Base-by-base conservation (phyloP, 1,140 invertebrate genomes). In the Aradophagus sp. region DNA sequence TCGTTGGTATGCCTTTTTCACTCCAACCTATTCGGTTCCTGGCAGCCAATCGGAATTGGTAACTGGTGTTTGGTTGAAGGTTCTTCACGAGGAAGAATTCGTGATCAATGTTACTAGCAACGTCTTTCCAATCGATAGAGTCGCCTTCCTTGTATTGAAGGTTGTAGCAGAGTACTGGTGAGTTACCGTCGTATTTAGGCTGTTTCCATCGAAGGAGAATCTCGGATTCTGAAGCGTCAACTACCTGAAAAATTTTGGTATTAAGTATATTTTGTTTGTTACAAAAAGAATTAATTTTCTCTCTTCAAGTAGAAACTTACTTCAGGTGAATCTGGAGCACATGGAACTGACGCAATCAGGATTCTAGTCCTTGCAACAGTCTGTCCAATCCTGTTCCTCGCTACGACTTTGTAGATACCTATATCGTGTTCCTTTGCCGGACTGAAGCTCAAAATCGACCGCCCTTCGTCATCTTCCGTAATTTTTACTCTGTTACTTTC, bases 341-440 rank as follows among this genome's bases (percentile, higher is more conserved):
- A 91, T 0, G 97, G 95, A 6, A 90, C 88, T 41, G 89, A 88
- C 7, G 92, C 91, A 71, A 89, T 80, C 0, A 94, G 89, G n/a
- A 95, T 86, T 47, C 93, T 89, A 2, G 92, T 90, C 55, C 92
- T 86, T 0, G 91, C 89, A 0, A 92, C 88, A 0, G 92, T 93
- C 74, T 94, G 93, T 7, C 93, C 93, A 13, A 93, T 87, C 66
- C 91, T 91, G 76, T 97, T 98, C 13, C 96, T 86, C 0, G 97
- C 97, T 1, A 97, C 95, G 7, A 96, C 96, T 81, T 97, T 99
- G 81, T 99, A 99, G 67, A 96, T 92, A 0, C 97, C 97, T 27
- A 93, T 89, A 82, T 97, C 95, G 67, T 93, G 91, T 63, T 91
- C 89, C 38, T 91, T 87, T 0, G 91, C 91, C 1, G 93, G 92